Evolutionary conservation across 2,888 invertebrate genomes (phyloP).

Genomic region (Neocrepidodera transversa): DNA sequence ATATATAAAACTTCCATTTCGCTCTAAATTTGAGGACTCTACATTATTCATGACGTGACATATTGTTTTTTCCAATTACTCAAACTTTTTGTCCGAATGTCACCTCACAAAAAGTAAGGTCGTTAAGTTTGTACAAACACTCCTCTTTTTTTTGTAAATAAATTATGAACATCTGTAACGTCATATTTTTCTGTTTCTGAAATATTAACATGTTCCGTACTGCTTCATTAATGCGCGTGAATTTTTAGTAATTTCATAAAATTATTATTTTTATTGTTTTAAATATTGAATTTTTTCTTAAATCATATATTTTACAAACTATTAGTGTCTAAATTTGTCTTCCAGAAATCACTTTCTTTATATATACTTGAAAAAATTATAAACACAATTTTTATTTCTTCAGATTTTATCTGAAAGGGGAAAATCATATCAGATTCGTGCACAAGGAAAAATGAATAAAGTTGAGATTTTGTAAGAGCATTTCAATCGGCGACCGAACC

Average conservation of each 20-base stretch:
- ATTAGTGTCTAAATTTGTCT: too few relatives aligned
- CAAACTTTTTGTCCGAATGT: slow-evolving; percentile 23
- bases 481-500: background rate
- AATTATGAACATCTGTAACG: slow-evolving; percentile 24
- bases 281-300: too few relatives aligned
- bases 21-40: slow-evolving; percentile 15
- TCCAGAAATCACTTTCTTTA: too few relatives aligned
- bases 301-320: too few relatives aligned
- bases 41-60: slow-evolving; percentile 25
- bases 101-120: slow-evolving; percentile 22
- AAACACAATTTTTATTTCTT: too few relatives aligned
- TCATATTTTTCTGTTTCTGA: background rate
- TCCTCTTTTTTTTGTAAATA: slow-evolving; percentile 17
- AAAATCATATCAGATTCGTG: background rate
- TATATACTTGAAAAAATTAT: too few relatives aligned
- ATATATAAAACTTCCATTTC: slow-evolving; percentile 21
- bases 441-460: slow-evolving; percentile 1
- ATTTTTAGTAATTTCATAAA: too few relatives aligned
- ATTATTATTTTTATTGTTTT: too few relatives aligned
- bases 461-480: background rate
- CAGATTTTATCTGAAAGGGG: background rate
- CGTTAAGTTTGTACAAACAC: slow-evolving; percentile 21
- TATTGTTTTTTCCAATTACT: slow-evolving; percentile 28
- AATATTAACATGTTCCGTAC: slow-evolving; percentile 7
- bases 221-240: slow-evolving; percentile 5